These are phyloP conservation scores for Zaprionus ornatus DNA, from an alignment of 1,140 invertebrate genomes.

Conservation along the genomic window DNA sequence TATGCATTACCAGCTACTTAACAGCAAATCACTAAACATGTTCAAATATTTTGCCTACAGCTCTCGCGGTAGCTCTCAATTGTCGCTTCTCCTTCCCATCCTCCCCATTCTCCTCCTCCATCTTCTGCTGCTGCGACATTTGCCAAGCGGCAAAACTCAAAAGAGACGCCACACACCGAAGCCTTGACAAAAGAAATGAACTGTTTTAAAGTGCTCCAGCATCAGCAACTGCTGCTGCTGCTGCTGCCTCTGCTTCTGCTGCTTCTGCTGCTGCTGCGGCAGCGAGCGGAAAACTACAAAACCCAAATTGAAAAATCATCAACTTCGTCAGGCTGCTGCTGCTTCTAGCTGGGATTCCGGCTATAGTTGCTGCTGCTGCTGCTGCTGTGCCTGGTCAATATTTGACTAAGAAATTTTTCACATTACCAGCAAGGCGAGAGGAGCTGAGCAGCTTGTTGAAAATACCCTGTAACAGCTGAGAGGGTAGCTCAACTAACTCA, in stretches of 20 bases:
- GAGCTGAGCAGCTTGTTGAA: conserved; percentile 51
- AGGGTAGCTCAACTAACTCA: background rate
- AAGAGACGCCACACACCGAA: conserved; percentile 46
- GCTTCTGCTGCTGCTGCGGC: background rate
- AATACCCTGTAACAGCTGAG: background rate
- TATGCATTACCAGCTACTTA: conserved; percentile 75
- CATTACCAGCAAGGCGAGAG: conserved; percentile 70
- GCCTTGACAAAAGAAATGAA: conserved; percentile 81
- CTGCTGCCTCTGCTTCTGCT: background rate
- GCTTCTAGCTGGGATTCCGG: conserved; percentile 22
- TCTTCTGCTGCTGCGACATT: conserved; percentile 59
- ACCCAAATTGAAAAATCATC: conserved; percentile 82
- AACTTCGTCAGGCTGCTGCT: conserved; percentile 63
- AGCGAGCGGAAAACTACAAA: conserved; percentile 78
- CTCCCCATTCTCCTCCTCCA: conserved; percentile 8
- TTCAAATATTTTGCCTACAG: conserved; percentile 75
- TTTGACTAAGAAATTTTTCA: conserved; percentile 82
- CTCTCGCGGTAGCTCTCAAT: conserved; percentile 56
- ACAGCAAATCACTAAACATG: conserved; percentile 82
- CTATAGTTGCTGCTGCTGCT: conserved; percentile 40
- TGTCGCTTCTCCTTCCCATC: background rate
- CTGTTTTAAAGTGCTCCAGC: conserved; percentile 77
- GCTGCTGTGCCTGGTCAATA: conserved; percentile 65
- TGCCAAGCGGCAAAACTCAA: conserved; percentile 73
- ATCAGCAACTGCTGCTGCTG: conserved; percentile 30